A percentile compares a stretch with the other conserved stretches of the same genome.
Evolutionary conservation across 2,888 invertebrate species (phyloP).

Genomic region (Campoletis raptor): DNA sequence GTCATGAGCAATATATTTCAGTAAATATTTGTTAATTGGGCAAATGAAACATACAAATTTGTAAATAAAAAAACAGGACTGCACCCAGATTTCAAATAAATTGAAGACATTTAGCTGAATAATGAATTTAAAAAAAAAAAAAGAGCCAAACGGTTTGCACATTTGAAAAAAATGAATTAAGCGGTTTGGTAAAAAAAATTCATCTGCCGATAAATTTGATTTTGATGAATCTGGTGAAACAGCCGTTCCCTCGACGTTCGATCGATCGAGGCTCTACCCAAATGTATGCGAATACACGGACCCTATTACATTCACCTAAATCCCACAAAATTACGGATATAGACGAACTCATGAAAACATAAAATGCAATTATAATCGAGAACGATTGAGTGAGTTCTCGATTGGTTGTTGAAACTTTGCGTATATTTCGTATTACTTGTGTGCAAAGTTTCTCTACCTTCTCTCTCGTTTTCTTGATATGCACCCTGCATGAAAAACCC

Average conservation of each 20-base stretch:
- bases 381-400: neutral
- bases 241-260: slow-evolving; percentile 17
- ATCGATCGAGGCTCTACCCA: slow-evolving; percentile 31
- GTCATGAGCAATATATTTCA: neutral
- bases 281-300: neutral
- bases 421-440: neutral
- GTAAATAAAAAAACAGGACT: neutral
- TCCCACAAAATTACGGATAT: neutral
- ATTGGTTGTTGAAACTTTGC: neutral
- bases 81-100: too few relatives aligned
- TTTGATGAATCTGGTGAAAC: neutral
- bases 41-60: neutral
- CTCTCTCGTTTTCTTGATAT: neutral
- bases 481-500: neutral
- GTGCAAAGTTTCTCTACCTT: neutral
- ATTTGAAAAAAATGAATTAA: neutral
- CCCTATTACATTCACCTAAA: neutral
- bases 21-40: neutral
- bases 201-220: neutral
- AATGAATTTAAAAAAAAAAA: too few relatives aligned
- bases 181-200: neutral
- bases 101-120: too few relatives aligned
- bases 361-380: neutral
- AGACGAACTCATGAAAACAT: neutral
- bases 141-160: neutral